Percentiles rank a stretch among this genome's conserved stretches.
These are phyloP conservation scores for Chymomyza fuscimana DNA, from an alignment of 2,888 invertebrate genomes.

Conservation along the genomic window DNA sequence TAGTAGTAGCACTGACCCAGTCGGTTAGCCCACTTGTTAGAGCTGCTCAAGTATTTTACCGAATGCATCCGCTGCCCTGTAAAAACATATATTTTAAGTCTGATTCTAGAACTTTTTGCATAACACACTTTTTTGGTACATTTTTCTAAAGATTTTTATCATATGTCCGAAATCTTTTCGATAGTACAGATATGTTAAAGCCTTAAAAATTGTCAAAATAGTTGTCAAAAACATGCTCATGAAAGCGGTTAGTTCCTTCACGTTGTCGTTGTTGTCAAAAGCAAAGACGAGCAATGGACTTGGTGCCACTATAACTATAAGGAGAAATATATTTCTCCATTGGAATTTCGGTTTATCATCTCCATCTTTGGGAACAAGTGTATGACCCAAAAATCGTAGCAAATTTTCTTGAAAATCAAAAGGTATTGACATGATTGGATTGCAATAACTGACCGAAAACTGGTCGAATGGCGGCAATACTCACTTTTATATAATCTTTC, in stretches of 20 bases:
- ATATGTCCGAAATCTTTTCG: slow-evolving; percentile 65
- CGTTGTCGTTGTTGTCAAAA: slow-evolving; percentile 65
- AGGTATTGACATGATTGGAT: slow-evolving; percentile 47
- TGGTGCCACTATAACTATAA: slow-evolving; percentile 70
- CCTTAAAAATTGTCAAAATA: slow-evolving; percentile 71
- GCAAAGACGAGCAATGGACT: slow-evolving; percentile 72
- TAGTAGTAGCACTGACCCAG: slow-evolving; percentile 64
- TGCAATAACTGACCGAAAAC: too few relatives aligned
- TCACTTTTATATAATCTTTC: too few relatives aligned
- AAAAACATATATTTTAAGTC: too few relatives aligned
- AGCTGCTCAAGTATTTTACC: slow-evolving; percentile 17
- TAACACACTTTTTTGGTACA: slow-evolving; percentile 62
- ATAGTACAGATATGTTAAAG: slow-evolving; percentile 70
- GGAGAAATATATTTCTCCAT: slow-evolving; percentile 45
- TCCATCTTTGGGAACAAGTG: too few relatives aligned
- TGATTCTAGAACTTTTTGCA: too few relatives aligned
- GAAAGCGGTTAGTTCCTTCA: slow-evolving; percentile 73
- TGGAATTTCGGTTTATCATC: slow-evolving; percentile 4
- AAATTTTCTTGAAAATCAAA: slow-evolving; percentile 64
- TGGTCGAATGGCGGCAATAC: too few relatives aligned
- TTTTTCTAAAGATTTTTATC: slow-evolving; percentile 63
- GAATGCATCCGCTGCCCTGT: slow-evolving; percentile 23
- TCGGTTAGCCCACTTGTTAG: slow-evolving; percentile 57
- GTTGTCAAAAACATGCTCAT: slow-evolving; percentile 75
- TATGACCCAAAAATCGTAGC: slow-evolving; percentile 68